A percentile compares a stretch with the other conserved stretches of the same genome.
Evolutionary conservation across 2,888 invertebrate species (phyloP).

Genomic region (Psylliodes chrysocephalus): DNA sequence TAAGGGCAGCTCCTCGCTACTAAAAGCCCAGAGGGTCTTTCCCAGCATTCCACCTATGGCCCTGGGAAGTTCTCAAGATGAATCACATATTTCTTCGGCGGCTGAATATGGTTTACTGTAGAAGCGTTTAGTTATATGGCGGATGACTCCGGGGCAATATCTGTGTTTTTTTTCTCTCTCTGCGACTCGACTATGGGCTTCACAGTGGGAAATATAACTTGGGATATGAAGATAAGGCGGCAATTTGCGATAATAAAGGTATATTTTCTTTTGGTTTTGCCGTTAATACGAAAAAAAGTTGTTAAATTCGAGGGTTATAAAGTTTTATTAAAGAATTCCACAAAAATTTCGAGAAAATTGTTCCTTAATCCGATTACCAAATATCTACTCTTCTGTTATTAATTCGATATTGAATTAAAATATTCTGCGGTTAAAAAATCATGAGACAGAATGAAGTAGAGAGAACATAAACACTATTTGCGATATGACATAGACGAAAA

Average conservation of each 20-base stretch:
- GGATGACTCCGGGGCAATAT: slow-evolving; percentile 13
- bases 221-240: neutral
- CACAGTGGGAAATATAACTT: neutral
- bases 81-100: slow-evolving; percentile 26
- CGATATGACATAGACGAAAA: too few relatives aligned
- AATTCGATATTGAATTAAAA: too few relatives aligned
- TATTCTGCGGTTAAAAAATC: too few relatives aligned
- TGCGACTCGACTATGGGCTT: neutral
- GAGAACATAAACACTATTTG: too few relatives aligned
- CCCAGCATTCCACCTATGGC: slow-evolving; percentile 57
- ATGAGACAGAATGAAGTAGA: too few relatives aligned
- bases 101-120: slow-evolving; percentile 18
- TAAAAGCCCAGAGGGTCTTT: slow-evolving; percentile 54
- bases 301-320: neutral
- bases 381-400: too few relatives aligned
- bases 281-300: neutral
- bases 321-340: neutral
- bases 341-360: neutral
- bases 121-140: slow-evolving; percentile 21
- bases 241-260: neutral
- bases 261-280: neutral
- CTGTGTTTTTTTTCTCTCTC: slow-evolving; percentile 6
- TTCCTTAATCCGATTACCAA: too few relatives aligned
- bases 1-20: slow-evolving; percentile 52
- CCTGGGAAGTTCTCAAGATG: slow-evolving; percentile 53